These are phyloP conservation scores for Clarias macrocephalus DNA, from an alignment of 2,113 vertebrate genomes.

Conservation along the genomic window DNA sequence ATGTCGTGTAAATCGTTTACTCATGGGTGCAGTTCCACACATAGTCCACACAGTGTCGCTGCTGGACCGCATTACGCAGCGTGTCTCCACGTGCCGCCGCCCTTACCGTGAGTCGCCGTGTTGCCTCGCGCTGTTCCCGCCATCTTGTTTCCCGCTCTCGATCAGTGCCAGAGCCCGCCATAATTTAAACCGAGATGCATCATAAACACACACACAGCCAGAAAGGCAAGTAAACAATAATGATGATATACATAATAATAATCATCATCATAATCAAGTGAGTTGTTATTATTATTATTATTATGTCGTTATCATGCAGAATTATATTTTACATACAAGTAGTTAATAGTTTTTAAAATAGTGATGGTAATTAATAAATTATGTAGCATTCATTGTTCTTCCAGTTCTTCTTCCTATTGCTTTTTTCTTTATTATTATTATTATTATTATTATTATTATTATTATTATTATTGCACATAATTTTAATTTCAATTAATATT, in stretches of 20 bases:
- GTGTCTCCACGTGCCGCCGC: conserved; percentile 18
- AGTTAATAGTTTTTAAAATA: neutral
- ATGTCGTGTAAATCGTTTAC: neutral
- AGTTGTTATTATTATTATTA: no score
- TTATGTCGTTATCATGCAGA: neutral
- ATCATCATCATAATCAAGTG: neutral
- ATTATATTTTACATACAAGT: neutral
- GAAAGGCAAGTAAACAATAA: neutral
- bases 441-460: neutral
- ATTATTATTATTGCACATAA: neutral
- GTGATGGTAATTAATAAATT: neutral
- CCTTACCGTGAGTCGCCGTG: conserved; percentile 18
- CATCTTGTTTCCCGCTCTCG: conserved; percentile 54
- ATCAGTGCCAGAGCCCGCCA: conserved; percentile 41
- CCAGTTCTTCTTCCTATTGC: neutral
- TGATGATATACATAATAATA: neutral
- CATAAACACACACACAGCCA: neutral
- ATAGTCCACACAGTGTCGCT: conserved; percentile 43
- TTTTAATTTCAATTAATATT: neutral
- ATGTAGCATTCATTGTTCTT: neutral
- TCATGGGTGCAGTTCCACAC: neutral
- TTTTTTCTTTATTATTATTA: neutral
- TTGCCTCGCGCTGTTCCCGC: conserved; percentile 39
- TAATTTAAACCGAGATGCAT: conserved; percentile 29
- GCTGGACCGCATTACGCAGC: conserved; percentile 3